Evolutionary conservation across 2,888 invertebrate species (phyloP), one percentile per base, ranked within the genome.

Genomic region (Spodoptera exigua): DNA sequence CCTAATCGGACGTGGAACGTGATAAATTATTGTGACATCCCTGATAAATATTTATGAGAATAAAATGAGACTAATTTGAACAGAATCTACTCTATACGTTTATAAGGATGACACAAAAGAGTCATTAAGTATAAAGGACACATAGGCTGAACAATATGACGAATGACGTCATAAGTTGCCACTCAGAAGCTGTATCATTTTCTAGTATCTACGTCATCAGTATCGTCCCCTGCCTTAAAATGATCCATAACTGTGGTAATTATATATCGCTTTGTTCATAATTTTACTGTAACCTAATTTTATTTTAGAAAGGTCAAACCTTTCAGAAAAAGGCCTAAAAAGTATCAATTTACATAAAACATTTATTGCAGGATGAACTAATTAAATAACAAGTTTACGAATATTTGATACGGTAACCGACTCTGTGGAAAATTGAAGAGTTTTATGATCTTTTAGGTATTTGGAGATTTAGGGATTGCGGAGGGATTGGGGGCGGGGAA

Each of bases 31-130:
- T 51, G 69, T 16, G 69, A 51, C 39, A 18, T 16, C 13, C 27
- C 39, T 73, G 40, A 60, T 68, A 18, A 40, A 61, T 73, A 73
- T 73, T 51, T 68, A 73, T 68, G 49, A 27, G 36, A 21, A 17
- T 14, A 43, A 51, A 40, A 54, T 51, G 13, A 39, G 39, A 46
- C 35, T 49, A 34, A 39, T 54, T 68, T 54, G 17, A 47, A 40
- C 21, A 17, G 45, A 39, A 59, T 49, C 49, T 36, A 51, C 16
- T 43, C 2, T n/a, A 36, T 17, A 43, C n/a, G 10, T 47, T 46
- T 37, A n/a, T 39, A 34, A n/a, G 32, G 17, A 34, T 34, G n/a
- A 13, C 41, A 55, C 16, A 49, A 62, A 53, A 36, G 35, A 36
- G 37, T 48, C 3, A 48, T 45, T 53, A 48, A 36, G 36, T 21